Base-by-base conservation (phyloP, 2,113 vertebrate genomes). In the Emydocephalus ijimae region DNA sequence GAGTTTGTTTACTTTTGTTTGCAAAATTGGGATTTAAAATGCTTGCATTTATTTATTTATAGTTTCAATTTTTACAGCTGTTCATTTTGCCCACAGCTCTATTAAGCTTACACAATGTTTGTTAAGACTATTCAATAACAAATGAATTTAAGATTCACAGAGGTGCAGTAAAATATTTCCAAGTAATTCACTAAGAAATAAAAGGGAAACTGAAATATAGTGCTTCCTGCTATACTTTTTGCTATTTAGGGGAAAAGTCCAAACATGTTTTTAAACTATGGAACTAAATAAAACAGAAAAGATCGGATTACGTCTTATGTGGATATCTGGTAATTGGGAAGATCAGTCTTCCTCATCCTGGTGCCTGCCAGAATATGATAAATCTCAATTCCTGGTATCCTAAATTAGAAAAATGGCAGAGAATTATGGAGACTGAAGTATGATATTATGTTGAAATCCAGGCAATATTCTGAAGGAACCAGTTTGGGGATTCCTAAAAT, bases 41-140 rank as follows among this genome's bases (percentile, higher is more conserved):
- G 26, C 4, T 88, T 39, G 23, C 23, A 50, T 9, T 81, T 81
- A 43, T 81, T 81, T 21, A 43, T 81, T 21, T 43, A 43, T 34
- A 81, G 34, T 81, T 81, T 81, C 34, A 81, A 21, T 81, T 81
- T 43, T 81, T 81, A 21, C 7, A 81, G 34, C 74, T 43, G 18
- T 21, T 21, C 74, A 43, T 43, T 81, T 50, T 81, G 74, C 34
- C 7, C 34, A 9, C 34, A 81, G 20, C 74, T 81, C 74, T 81
- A 3, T 43, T 39, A 81, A 95, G 10, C 4, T 45, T 12, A n/a
- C 88, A 91, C 61, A 93, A 91, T 89, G 92, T 92, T 89, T 61
- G 81, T 26, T 94, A 93, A 87, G 93, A 88, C 64, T 93, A 50
- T 91, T 95, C 61, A 89, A 87, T 55, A 95, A 69, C 54, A 92